These are phyloP conservation scores for Acrobasis suavella DNA, from an alignment of 2,888 invertebrate species.

Conservation along the genomic window DNA sequence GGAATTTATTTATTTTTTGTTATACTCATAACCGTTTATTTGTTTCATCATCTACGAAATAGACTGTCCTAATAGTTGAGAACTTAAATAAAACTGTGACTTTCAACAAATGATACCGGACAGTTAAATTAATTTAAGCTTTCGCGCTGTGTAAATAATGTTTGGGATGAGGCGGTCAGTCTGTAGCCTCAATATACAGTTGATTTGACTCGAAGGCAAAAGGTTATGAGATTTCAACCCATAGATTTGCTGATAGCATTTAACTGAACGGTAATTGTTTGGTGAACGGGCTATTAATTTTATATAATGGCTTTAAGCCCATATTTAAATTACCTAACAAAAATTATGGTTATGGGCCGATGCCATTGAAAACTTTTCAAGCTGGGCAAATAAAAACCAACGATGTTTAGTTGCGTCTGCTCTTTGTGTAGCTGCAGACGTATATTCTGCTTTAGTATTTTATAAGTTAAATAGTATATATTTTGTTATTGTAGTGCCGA, in stretches of 20 bases:
- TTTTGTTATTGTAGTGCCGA: not conserved
- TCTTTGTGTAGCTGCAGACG: not conserved
- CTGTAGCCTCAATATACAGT: slow-evolving; percentile 38
- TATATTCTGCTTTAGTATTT: slow-evolving; percentile 1
- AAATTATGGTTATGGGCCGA: slow-evolving; percentile 60
- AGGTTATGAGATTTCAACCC: slow-evolving; percentile 78
- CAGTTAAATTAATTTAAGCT: slow-evolving; percentile 15
- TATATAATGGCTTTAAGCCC: slow-evolving; percentile 69
- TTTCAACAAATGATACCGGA: slow-evolving; percentile 10
- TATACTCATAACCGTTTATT: not conserved
- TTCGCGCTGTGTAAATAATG: slow-evolving; percentile 26
- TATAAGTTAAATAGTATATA: not conserved
- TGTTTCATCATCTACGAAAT: slow-evolving; percentile 4
- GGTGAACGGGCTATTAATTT: slow-evolving; percentile 74
- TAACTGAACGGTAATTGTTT: slow-evolving; percentile 76
- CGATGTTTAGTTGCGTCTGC: slow-evolving; percentile 37
- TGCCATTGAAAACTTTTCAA: slow-evolving; percentile 61
- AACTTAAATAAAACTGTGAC: slow-evolving; percentile 8
- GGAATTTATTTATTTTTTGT: not conserved
- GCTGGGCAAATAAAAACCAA: slow-evolving; percentile 50
- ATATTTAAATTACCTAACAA: slow-evolving; percentile 67
- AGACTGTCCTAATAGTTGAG: slow-evolving; percentile 8
- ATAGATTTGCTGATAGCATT: slow-evolving; percentile 78
- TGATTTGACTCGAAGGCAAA: slow-evolving; percentile 71
- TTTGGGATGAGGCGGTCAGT: slow-evolving; percentile 26